Base-by-base conservation (phyloP, 2,113 vertebrate genomes). In the Urocitellus parryii region DNA sequence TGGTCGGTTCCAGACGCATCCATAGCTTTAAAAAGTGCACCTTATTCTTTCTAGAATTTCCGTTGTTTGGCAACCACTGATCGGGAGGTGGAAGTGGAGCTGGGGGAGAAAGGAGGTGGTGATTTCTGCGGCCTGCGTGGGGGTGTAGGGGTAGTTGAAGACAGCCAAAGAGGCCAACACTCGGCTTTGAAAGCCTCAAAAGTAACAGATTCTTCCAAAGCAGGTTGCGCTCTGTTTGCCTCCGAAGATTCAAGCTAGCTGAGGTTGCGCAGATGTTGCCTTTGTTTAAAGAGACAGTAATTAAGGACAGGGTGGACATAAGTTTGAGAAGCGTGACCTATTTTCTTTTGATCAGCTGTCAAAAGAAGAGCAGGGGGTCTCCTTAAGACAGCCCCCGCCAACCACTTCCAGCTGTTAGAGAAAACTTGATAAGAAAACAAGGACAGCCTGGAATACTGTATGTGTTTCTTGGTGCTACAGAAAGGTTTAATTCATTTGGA, bases 291-390 rank as follows among this genome's bases (percentile, higher is more conserved):
- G 98, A 98, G 98, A 97, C 98, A 98, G 99, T 98, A 99, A 99
- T 98, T 99, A 98, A 99, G 98, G 97, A 98, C 97, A 98, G 98
- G 98, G 98, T 98, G 98, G 98, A 98, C 98, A 98, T 98, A 98
- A 98, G 98, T 98, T 98, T 98, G 98, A 98, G 98, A 98, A 99
- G 99, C 98, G 98, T 98, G 99, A 99, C 98, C 99, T 98, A 98
- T 98, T 98, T 99, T 98, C 98, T 98, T 99, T 99, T 99, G 98
- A 99, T 99, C 98, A 98, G 98, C 98, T 98, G 99, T 98, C 98
- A 99, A 98, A 99, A 97, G 98, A 98, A 97, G 98, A 98, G 98
- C 98, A 97, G 98, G 98, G 98, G 98, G 98, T 98, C 97, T 97
- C 94, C 97, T 97, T 95, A 97, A 97, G 97, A 95, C 96, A 95